Evolutionary conservation across 35 echinoderm and acorn worm species (phyloP), one percentile per base, ranked within the genome.

Genomic region (Lytechinus variegatus): DNA sequence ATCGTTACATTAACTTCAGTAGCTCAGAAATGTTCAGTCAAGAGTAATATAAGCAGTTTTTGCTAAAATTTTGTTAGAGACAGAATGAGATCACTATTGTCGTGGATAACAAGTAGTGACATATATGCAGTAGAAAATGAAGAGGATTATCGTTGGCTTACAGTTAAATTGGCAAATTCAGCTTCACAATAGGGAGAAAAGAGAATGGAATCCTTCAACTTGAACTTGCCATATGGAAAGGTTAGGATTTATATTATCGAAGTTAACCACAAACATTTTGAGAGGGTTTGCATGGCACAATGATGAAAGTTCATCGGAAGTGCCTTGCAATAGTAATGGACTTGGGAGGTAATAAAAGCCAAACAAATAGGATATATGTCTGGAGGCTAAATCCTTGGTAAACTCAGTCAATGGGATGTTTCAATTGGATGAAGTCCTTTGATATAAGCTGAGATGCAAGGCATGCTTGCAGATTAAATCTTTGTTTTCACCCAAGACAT

Each of bases 321-420:
- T 79, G 66, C 66, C 33, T 79, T 19, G 16, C 66, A 79, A 58
- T 58, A 44, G 33, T 44, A 58, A 58, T 58, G 56, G 56, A 58
- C 21, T 79, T 79, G 66, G 66, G 66, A 79, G 66, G 66, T 79
- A 79, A 79, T 24, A 79, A 19, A 79, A 79, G 66, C 66, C n/a
- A 24, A 79, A 79, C 66, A 79, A 79, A 79, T 79, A 79, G 66
- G 66, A 79, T 79, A 79, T 79, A 79, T 79, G 66, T 79, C 66
- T 79, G 66, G 66, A 79, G 66, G 66, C 66, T 79, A 79, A n/a
- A 16, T 16, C 66, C 14, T 24, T 5, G 19, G 6, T 79, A 16
- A 79, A 79, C 16, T 7, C n/a, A 5, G 66, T 79, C 66, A 79
- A 24, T 79, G 66, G 21, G 19, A 79, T 79, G 66, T 14, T 79